These are phyloP conservation scores for Ceratina calcarata DNA, from an alignment of 1,140 invertebrate genomes.

Conservation along the genomic window DNA sequence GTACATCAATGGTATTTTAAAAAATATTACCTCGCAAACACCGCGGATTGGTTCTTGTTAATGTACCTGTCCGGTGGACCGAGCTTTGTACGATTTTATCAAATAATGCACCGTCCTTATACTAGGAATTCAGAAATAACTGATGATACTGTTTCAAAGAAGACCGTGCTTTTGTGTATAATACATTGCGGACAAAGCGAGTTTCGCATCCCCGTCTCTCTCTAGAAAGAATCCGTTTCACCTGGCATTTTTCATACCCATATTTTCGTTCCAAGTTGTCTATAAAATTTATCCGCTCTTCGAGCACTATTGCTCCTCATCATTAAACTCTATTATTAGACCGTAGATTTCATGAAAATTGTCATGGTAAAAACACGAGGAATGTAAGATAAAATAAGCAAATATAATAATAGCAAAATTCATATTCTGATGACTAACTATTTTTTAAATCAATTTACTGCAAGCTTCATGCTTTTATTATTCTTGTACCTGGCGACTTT, in stretches of 20 bases:
- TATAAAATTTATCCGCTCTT: neutral
- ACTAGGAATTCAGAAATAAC: neutral
- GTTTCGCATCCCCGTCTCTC: neutral
- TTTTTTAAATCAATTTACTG: neutral
- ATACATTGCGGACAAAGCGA: neutral
- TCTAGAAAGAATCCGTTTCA: conserved; percentile 30
- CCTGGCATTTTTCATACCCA: conserved; percentile 13
- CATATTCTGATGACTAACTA: too few relatives aligned
- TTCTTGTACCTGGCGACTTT: too few relatives aligned
- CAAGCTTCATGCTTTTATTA: too few relatives aligned
- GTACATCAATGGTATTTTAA: too few relatives aligned
- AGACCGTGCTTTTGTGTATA: neutral
- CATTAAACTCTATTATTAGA: neutral
- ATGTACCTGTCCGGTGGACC: too few relatives aligned
- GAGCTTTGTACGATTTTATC: too few relatives aligned
- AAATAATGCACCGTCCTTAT: neutral
- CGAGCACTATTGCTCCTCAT: neutral
- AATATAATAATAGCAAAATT: neutral
- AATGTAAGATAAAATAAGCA: too few relatives aligned
- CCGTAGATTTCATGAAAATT: too few relatives aligned
- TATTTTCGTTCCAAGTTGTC: neutral
- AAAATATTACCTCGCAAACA: too few relatives aligned
- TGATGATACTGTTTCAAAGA: conserved; percentile 30
- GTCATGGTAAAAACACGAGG: too few relatives aligned
- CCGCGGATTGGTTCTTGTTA: too few relatives aligned